A percentile compares a stretch with the other conserved stretches of the same genome.
Conservation (phyloP, 2,113 vertebrate genomes). For the Chamaetylas fuelleborni region DNA sequence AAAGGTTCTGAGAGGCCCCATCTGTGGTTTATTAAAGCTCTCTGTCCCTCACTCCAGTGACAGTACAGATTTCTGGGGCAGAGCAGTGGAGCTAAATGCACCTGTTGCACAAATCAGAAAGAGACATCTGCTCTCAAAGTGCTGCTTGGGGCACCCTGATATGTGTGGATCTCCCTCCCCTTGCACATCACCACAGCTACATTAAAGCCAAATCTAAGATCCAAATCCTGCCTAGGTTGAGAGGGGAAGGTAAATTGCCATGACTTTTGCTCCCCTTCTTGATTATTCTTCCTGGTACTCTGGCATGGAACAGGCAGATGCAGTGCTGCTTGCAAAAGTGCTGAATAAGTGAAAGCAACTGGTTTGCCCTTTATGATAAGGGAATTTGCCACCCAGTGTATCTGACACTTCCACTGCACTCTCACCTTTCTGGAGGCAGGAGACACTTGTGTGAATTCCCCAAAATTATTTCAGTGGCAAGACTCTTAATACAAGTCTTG, state of each 20-base stretch:
- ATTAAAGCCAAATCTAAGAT: neutral
- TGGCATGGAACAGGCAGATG: neutral
- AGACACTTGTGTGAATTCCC: neutral
- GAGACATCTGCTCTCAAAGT: neutral
- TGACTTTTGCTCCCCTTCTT: neutral
- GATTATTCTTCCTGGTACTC: neutral
- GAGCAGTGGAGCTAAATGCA: neutral
- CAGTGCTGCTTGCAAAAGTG: neutral
- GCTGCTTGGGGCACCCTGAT: neutral
- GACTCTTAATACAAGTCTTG: slow-evolving; percentile 52
- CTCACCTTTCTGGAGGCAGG: slow-evolving; percentile 31
- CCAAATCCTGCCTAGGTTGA: neutral
- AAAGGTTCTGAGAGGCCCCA: too few relatives aligned
- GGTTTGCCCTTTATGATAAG: neutral
- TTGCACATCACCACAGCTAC: neutral
- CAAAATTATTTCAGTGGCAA: neutral
- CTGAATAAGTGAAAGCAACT: neutral
- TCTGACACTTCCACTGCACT: slow-evolving; percentile 4
- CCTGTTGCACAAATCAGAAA: neutral
- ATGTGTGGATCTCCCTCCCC: neutral
- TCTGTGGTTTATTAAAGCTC: neutral
- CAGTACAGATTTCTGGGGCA: rapidly evolving
- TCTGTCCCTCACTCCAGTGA: neutral
- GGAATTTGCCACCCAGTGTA: neutral
- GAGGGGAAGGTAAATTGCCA: neutral